phyloP scores from a whole-genome alignment of 2,113 vertebrate species.

The Rhegmatorhina hoffmannsi region DNA sequence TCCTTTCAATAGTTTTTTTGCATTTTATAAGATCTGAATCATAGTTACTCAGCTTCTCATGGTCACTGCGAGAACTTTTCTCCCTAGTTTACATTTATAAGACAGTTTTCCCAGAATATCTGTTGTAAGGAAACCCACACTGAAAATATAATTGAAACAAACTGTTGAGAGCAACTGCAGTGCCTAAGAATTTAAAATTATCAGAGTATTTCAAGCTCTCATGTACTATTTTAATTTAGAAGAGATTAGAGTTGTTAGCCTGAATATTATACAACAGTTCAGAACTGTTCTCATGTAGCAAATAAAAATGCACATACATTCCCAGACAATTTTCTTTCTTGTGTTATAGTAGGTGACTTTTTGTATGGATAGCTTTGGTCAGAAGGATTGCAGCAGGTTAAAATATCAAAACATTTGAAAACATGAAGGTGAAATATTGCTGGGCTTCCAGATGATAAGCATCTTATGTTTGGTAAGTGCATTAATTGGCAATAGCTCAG shows the following conservation, averaged over 20 bases:
- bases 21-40: not conserved
- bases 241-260: not conserved
- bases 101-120: not conserved
- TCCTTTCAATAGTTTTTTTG: not conserved
- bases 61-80: not conserved
- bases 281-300: not conserved
- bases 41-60: not conserved
- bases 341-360: not conserved
- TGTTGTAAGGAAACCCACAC: not conserved
- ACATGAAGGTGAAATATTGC: not conserved
- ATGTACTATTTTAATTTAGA: constrained; percentile 11
- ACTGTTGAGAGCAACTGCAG: not conserved
- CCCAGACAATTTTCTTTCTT: not conserved
- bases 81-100: not conserved
- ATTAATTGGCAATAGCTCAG: constrained; percentile 4
- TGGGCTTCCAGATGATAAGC: not conserved
- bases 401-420: not conserved
- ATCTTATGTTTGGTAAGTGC: not conserved
- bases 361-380: not conserved
- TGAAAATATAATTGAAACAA: constrained; percentile 24
- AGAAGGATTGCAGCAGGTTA: not conserved
- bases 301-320: not conserved
- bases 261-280: not conserved
- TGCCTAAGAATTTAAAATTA: constrained; percentile 1
- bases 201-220: constrained; percentile 3